A percentile compares a stretch with the other conserved stretches of the same genome.
phyloP scores from a whole-genome alignment of 2,113 vertebrate genomes.

The Forbesichthys papilliferus region DNA sequence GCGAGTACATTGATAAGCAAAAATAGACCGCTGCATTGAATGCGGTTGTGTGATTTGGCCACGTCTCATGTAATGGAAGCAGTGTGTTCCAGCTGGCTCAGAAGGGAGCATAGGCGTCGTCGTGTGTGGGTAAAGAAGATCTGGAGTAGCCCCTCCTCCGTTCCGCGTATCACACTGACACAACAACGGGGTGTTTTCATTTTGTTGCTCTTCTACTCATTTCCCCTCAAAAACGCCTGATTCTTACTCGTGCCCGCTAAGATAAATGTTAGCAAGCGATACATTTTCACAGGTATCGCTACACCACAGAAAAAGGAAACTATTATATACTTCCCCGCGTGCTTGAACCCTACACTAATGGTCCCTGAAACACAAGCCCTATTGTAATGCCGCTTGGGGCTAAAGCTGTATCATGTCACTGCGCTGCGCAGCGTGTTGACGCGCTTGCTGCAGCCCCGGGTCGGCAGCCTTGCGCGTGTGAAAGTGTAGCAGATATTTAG shows the following conservation, averaged over 20 bases:
- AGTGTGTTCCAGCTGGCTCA: constrained; percentile 26
- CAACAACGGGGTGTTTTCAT: constrained; percentile 42
- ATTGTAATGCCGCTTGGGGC: neutral
- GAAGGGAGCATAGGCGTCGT: constrained; percentile 32
- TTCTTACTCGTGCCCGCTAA: too few relatives aligned
- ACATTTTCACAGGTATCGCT: neutral
- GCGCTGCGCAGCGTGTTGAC: constrained; percentile 8
- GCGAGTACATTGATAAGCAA: constrained; percentile 45
- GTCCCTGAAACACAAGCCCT: constrained; percentile 1
- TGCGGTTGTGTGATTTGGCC: constrained; percentile 17
- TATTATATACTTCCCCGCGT: neutral
- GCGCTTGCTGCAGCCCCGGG: constrained; percentile 25
- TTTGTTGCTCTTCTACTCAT: constrained; percentile 16
- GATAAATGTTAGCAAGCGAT: too few relatives aligned
- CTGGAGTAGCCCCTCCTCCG: constrained; percentile 41
- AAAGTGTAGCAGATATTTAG: constrained; percentile 22
- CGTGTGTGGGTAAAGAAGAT: too few relatives aligned
- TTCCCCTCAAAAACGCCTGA: neutral
- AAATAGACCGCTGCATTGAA: constrained; percentile 23
- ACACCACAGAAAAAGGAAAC: neutral
- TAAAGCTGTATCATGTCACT: constrained; percentile 8
- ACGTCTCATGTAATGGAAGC: constrained; percentile 41
- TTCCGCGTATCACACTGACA: constrained; percentile 42
- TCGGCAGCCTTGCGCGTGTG: constrained; percentile 17
- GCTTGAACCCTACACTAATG: neutral